These are phyloP conservation scores for Holothuria leucospilota DNA, from an alignment of 53 echinoderm and acorn worm species.

Conservation along the genomic window DNA sequence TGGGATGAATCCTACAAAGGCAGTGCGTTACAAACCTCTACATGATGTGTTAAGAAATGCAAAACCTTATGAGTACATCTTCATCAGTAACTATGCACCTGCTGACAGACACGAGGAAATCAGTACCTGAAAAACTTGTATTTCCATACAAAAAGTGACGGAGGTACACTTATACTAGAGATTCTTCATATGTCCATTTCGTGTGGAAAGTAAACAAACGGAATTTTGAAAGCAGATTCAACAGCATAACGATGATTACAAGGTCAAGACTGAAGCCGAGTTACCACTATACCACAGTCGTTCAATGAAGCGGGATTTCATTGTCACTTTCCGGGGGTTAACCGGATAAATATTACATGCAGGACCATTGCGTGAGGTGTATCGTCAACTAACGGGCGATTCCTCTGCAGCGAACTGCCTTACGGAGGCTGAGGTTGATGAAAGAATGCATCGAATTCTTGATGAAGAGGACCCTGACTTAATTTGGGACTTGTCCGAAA, in stretches of 20 bases:
- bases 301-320: conserved; percentile 54
- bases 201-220: conserved; percentile 39
- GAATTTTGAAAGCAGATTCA: conserved; percentile 46
- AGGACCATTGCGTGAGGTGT: conserved; percentile 26
- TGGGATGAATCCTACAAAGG: conserved; percentile 48
- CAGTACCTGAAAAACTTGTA: conserved; percentile 16
- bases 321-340: conserved; percentile 40
- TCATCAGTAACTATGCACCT: conserved; percentile 52
- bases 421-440: conserved; percentile 61
- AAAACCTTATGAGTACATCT: conserved; percentile 53
- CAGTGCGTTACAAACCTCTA: conserved; percentile 33
- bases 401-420: conserved; percentile 35
- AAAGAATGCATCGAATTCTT: conserved; percentile 53
- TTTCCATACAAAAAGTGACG: conserved; percentile 55
- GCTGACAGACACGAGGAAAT: conserved; percentile 42
- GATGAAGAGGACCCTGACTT: conserved; percentile 65
- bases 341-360: conserved; percentile 38
- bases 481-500: conserved; percentile 34
- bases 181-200: conserved; percentile 25
- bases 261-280: conserved; percentile 28
- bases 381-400: conserved; percentile 54
- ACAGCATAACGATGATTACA: conserved; percentile 58
- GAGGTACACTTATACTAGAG: conserved; percentile 55
- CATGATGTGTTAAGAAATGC: conserved; percentile 50
- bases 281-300: conserved; percentile 52